These are phyloP conservation scores for Pampusana beccarii DNA, from an alignment of 2,113 vertebrate species.

Conservation along the genomic window DNA sequence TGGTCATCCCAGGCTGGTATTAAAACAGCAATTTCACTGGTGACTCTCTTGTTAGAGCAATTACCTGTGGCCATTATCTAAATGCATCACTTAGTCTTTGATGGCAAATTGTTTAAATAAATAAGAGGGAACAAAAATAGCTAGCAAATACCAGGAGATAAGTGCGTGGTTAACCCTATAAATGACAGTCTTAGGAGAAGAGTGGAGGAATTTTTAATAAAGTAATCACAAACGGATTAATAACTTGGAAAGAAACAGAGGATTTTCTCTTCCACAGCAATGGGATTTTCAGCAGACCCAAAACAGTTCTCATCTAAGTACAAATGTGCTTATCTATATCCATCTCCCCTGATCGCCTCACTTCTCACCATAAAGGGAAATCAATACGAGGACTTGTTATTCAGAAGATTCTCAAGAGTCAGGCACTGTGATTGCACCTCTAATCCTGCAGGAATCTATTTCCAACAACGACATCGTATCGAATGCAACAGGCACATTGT, in stretches of 20 bases:
- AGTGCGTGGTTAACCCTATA: not conserved
- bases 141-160: not conserved
- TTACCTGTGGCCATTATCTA: conserved; percentile 18
- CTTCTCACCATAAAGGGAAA: conserved; percentile 36
- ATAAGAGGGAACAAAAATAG: conserved; percentile 11
- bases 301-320: not conserved
- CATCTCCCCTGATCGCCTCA: not conserved
- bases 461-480: not conserved
- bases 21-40: conserved; percentile 15
- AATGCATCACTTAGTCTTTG: conserved; percentile 21
- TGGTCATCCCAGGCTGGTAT: conserved; percentile 26
- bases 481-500: not conserved
- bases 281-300: not conserved
- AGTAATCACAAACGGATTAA: conserved; percentile 23
- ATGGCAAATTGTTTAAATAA: conserved; percentile 44
- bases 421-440: conserved; percentile 3
- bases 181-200: not conserved
- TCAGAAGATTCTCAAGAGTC: conserved; percentile 24
- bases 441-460: conserved; percentile 40
- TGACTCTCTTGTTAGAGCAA: conserved; percentile 31
- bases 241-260: not conserved
- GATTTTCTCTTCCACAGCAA: conserved; percentile 28
- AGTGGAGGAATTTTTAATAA: not conserved
- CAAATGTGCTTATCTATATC: conserved; percentile 19
- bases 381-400: conserved; percentile 16